Base-by-base conservation (phyloP, 2,888 invertebrate species). In the Drymonia ruficornis region DNA sequence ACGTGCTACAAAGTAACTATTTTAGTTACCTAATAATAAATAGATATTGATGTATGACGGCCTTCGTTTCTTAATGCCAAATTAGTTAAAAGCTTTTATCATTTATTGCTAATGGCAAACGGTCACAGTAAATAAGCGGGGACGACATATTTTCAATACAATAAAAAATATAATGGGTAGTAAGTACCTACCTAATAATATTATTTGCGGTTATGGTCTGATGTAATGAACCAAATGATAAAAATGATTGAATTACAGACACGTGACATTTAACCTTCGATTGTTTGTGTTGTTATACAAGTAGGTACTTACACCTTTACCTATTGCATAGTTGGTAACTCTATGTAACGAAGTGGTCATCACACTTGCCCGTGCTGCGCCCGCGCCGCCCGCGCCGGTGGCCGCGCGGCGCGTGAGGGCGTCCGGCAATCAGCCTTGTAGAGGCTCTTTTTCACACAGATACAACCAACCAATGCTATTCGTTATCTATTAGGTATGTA, bases 1-100 rank as follows among this genome's bases (percentile, higher is more conserved):
- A 61, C 67, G 62, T 65, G 58, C 70, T 73, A 65, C 59, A 1
- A 9, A 70, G 66, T 70, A 56, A 57, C 56, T 65, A 73, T 65
- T 58, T 45, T 45, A 58, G 63, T 70, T 80, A 75, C 73, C 56
- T 77, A 72, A 77, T 72, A 72, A 74, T 78, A 74, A 78, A 80
- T 78, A 74, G 78, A 80, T 82, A 81, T 81, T 78, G 77, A 83
- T 81, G 74, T 77, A 68, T 67, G 81, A 76, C 43, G 43, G 28
- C 87, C 87, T 87, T 86, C 80, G 63, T 55, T 63, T 59, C 55
- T 70, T 75, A 76, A 74, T 81, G 73, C 70, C 71, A 72, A 76
- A 81, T 78, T 78, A 71, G 74, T 78, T 69, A 72, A n/a, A 65
- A 74, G 73, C 70, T 74, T 78, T 67, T 63, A 71, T 69, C 61